Evolutionary conservation across 2,113 vertebrate genomes (phyloP).

Genomic region (Rhadina sibilatrix): DNA sequence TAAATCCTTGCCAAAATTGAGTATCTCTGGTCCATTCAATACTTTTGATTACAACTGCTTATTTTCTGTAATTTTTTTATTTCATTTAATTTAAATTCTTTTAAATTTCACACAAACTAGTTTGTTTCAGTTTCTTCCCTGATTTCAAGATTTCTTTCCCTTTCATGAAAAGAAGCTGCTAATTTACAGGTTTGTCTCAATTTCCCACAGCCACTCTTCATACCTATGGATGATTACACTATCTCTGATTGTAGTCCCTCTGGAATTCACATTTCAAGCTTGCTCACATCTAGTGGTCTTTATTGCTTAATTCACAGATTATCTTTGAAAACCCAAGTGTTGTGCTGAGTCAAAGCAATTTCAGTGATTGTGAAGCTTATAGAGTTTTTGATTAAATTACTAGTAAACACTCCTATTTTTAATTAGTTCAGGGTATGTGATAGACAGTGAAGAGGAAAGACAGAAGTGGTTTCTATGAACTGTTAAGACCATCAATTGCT

Average conservation of each 20-base stretch:
- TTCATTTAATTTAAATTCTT: background rate
- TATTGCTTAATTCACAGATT: background rate
- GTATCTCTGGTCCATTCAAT: background rate
- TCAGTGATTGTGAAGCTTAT: background rate
- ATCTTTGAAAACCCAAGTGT: background rate
- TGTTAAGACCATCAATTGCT: background rate
- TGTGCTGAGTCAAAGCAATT: background rate
- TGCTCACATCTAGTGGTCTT: background rate
- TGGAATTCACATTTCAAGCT: background rate
- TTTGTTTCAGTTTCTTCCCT: background rate
- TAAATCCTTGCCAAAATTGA: background rate
- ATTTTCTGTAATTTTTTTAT: background rate
- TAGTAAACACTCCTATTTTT: slow-evolving; percentile 6
- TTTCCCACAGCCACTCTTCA: background rate
- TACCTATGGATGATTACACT: background rate
- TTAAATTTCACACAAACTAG: background rate
- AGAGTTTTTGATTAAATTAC: background rate
- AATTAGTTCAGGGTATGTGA: background rate
- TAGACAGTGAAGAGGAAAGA: background rate
- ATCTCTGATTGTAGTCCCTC: background rate
- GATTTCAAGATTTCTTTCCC: background rate
- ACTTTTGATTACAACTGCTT: background rate
- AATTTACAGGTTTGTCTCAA: background rate
- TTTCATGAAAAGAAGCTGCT: background rate
- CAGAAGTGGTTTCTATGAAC: background rate